Evolutionary conservation across 2,888 invertebrate genomes (phyloP), one percentile per base, ranked within the genome.

Genomic region (Ochropacha duplaris): DNA sequence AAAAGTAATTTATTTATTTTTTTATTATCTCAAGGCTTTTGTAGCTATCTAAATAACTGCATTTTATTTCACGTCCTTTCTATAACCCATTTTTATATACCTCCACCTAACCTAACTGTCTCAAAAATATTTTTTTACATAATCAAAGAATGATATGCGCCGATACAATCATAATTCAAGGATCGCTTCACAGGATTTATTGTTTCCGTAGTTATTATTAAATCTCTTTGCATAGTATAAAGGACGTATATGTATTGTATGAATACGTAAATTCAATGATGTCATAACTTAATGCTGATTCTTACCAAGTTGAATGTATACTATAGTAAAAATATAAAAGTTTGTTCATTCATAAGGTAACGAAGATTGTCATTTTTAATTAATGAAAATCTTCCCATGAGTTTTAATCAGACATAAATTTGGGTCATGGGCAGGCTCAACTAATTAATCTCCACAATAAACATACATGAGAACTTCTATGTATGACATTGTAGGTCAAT

Each of bases 371-470:
- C 73, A 64, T 59, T 49, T 60, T 55, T 60, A 65, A 67, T 74
- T 65, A 68, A 64, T 60, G 56, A 60, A 50, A 57, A 64, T n/a
- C 51, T 66, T 72, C 67, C 62, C 72, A 65, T 57, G 69, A 50
- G 36, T 36, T 12, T 55, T 60, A 49, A 55, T 66, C 63, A 54
- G 22, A 31, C 44, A 28, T 55, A 44, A 54, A 56, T 60, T 57
- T 44, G 56, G 62, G 63, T 58, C 66, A 66, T 52, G 64, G 64
- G 3, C 44, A 44, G 44, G 44, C 19, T 19, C 44, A 44, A 44
- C 9, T 19, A 44, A 44, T 44, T 44, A 44, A 44, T 44, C 16
- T 16, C 6, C 16, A 16, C 19, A 8, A 44, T 44, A 44, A 44
- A 44, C 19, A 44, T 44, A 19, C 44, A 44, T 44, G 44, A 19